phyloP scores from a whole-genome alignment of 2,888 invertebrate species.

The Autographa pulchrina region DNA sequence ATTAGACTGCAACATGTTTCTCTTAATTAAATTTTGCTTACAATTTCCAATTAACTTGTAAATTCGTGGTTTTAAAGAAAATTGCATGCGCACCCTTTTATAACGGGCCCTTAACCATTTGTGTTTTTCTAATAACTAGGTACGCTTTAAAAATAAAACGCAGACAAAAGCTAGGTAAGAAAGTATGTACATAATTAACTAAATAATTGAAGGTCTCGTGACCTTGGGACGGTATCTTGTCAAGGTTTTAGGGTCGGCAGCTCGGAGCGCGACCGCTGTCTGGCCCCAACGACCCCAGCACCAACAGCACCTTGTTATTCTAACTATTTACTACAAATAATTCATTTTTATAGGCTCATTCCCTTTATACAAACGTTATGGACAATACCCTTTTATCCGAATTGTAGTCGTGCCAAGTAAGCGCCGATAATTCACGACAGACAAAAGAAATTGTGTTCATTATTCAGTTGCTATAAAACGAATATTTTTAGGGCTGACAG shows the following conservation, averaged over 20 bases:
- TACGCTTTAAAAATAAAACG: neutral
- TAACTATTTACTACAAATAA: constrained; percentile 20
- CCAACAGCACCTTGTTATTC: neutral
- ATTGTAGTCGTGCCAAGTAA: constrained; percentile 43
- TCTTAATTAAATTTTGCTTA: neutral
- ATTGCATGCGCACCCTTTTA: neutral
- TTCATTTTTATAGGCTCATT: constrained; percentile 27
- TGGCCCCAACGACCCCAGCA: neutral
- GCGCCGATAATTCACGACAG: constrained; percentile 38
- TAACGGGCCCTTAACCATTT: neutral
- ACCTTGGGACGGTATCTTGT: neutral
- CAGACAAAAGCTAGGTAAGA: neutral
- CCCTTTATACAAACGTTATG: constrained; percentile 18
- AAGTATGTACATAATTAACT: neutral
- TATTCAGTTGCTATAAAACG: constrained; percentile 48
- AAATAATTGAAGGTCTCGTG: neutral
- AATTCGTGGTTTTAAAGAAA: neutral
- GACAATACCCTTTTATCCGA: constrained; percentile 38
- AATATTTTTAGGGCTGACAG: constrained; percentile 38
- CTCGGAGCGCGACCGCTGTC: neutral
- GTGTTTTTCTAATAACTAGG: neutral
- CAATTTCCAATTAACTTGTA: neutral
- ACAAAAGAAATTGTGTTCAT: constrained; percentile 45
- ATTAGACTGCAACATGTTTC: no score
- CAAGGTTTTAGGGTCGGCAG: neutral